Evolutionary conservation across 2,113 vertebrate species (phyloP), one percentile per base, ranked within the genome.

Genomic region (Coptodon bakossiorum): DNA sequence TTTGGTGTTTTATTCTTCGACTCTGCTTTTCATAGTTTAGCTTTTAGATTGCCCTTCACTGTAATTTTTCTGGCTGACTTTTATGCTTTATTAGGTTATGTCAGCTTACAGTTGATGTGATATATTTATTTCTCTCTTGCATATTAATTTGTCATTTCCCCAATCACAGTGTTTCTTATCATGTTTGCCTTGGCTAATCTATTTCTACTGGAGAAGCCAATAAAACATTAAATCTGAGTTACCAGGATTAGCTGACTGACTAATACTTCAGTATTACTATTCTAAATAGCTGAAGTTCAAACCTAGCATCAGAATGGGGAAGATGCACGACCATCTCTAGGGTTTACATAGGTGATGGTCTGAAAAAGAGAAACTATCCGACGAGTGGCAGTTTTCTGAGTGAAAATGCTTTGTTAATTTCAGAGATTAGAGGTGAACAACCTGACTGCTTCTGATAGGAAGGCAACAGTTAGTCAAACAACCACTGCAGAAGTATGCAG

Each of bases 301-400:
- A 45, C 36, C 13, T 40, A 43, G 5, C 22, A 45, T 17, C 22
- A 10, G 40, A 27, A 27, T 73, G 38, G 38, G 38, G 22, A 17
- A 45, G 38, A 27, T 73, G 0, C 3, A 0, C 1, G 22, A 0
- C 68, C 68, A 48, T 76, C 40, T 76, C 68, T 17, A 1, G 40
- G 40, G 14, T 19, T 76, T 76, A 0, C 14, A 48, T 11, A 50
- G 43, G 24, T 66, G 34, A 76, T 29, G 24, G 22, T 45, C 5
- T 45, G 3, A 45, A 27, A 73, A 73, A 0, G 66, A 71, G 63
- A 27, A 71, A 16, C 5, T 43, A 16, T 43, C 7, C 0, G 5
- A n/a, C 22, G n/a, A 43, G 5, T 40, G n/a, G 38, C 38, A 27
- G 66, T 14, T 43, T 40, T 71, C 66, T 71, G 6, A 24, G 36